phyloP scores from a whole-genome alignment of 2,797 vertebrate genomes.

The Tachyglossus aculeatus region DNA sequence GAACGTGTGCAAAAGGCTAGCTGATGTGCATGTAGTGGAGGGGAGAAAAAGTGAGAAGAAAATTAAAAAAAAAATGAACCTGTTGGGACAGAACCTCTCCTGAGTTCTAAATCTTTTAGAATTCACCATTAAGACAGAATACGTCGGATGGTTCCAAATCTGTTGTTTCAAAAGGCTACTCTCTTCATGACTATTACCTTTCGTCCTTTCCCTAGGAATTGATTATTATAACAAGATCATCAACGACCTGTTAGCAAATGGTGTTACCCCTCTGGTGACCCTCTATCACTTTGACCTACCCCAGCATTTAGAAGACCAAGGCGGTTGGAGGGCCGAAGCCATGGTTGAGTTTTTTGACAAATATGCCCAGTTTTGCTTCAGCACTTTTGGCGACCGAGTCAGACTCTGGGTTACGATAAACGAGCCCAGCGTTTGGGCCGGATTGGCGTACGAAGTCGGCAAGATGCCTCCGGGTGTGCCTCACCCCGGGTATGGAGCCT shows the following conservation, averaged over 20 bases:
- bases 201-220: slow-evolving; percentile 69
- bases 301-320: slow-evolving; percentile 80
- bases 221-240: slow-evolving; percentile 85
- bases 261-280: slow-evolving; percentile 77
- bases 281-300: slow-evolving; percentile 84
- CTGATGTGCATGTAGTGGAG: too few relatives aligned
- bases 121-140: too few relatives aligned
- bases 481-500: slow-evolving; percentile 71
- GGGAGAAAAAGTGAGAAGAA: too few relatives aligned
- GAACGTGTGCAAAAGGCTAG: too few relatives aligned
- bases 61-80: too few relatives aligned
- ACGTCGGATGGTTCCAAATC: too few relatives aligned
- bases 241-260: slow-evolving; percentile 73
- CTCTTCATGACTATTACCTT: too few relatives aligned
- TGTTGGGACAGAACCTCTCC: too few relatives aligned
- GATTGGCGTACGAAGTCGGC: slow-evolving; percentile 72
- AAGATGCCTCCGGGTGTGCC: slow-evolving; percentile 73
- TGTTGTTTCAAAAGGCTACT: too few relatives aligned
- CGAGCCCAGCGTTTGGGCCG: slow-evolving; percentile 74
- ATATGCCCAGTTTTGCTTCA: slow-evolving; percentile 83
- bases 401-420: slow-evolving; percentile 86
- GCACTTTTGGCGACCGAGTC: slow-evolving; percentile 79
- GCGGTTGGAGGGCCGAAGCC: slow-evolving; percentile 75
- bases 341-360: slow-evolving; percentile 72
- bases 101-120: too few relatives aligned